Evolutionary conservation across 2,888 invertebrate species (phyloP), one percentile per base, ranked within the genome.

Genomic region (Altica lythri): DNA sequence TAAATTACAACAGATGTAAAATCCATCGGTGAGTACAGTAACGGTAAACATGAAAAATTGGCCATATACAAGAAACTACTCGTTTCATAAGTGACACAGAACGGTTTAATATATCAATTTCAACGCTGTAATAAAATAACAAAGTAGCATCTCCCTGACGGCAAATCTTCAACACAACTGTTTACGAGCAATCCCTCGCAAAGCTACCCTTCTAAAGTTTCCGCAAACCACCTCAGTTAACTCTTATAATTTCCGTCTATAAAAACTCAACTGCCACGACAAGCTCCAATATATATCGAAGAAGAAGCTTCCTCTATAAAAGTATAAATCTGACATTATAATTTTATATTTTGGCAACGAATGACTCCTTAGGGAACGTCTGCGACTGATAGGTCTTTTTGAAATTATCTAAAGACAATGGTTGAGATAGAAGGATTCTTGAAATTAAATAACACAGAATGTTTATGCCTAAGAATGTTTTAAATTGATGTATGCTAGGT

Each of bases 211-310:
- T 19, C 40, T 49, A 22, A 22, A 49, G 49, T 37, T 49, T 42
- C 49, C 49, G 40, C 32, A 38, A 47, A 47, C 14, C 38, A 27
- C 38, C 8, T 13, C 38, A 49, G 32, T 40, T 40, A 49, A 49
- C 49, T 49, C 49, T 49, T 32, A 40, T 49, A 32, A 40, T 49
- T 49, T 37, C 49, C 49, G 49, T 16, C 40, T 22, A 40, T 49
- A 40, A 42, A 49, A 32, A 49, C 40, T 40, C 40, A 40, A 40
- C 40, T 40, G 40, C 40, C 40, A 40, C 40, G 13, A n/a, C 40
- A 17, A 25, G 17, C 19, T 22, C 40, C 18, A 9, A 46, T 35
- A 46, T 25, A 25, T 34, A 46, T 46, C n/a, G 35, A n/a, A 16
- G 14, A 16, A 16, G 13, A 34, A 19, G 25, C 22, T 2, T 3